Evolutionary conservation across 2,888 invertebrate species (phyloP), one percentile per base, ranked within the genome.

Genomic region (Cosmia trapezina): DNA sequence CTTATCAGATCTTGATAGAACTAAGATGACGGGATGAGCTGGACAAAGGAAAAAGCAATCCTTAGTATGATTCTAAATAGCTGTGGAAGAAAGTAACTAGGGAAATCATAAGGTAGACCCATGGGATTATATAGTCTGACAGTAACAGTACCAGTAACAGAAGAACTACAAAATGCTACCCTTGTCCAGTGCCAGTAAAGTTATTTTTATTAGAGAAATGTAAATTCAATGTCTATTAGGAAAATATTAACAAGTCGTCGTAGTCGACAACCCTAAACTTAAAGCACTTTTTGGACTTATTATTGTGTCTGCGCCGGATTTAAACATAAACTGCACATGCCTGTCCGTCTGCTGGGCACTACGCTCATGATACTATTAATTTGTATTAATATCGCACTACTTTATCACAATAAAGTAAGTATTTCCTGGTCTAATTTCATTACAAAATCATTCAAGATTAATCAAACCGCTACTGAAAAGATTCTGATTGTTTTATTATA

Each of bases 291-390:
- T 87, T 85, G 76, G 59, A 49, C 65, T 85, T 83, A 75, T 87
- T 87, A 57, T 47, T 41, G 59, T 65, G 85, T 87, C 87, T 85
- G 87, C 73, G 74, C 11, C 70, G 66, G 72, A 83, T 87, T 78
- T 87, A 85, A 85, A 87, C 86, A 68, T 87, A 85, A 83, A 78
- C 78, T 66, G 12, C 73, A 68, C 78, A 78, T 87, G 76, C 80
- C 69, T 51, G 60, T 70, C 66, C 41, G 83, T 83, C 80, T 77
- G 64, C 62, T 54, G 49, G 47, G 64, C 33, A 61, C 37, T 72
- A 74, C 51, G 37, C 47, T 54, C 37, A 57, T 60, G 33, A 60
- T 54, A 83, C 70, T 69, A 64, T 4, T 3, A 3, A 33, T 66
- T 62, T 61, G 14, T 62, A 53, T 33, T 54, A 63, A 67, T 62